Evolutionary conservation across 2,113 vertebrate species (phyloP), one percentile per base, ranked within the genome.

Genomic region (Promerops cafer): DNA sequence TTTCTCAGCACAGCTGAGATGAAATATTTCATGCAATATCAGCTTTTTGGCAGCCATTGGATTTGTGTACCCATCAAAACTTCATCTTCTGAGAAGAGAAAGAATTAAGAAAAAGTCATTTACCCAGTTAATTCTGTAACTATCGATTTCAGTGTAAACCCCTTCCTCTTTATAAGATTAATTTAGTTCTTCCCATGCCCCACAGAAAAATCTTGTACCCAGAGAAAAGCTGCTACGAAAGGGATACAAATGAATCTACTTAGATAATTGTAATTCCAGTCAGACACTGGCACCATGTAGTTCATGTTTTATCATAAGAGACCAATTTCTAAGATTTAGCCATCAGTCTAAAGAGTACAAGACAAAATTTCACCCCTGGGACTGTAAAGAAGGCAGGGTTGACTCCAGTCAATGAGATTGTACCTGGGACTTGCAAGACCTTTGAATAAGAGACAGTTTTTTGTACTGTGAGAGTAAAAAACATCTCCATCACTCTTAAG

Each of bases 41-140:
- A 87, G 92, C 69, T 96, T 97, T 96, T 98, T 97, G 86, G 72
- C 94, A 97, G 93, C 80, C 91, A 75, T 33, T 95, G 89, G 90
- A 93, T 97, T 97, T 97, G 94, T 89, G 88, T 94, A 94, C 94
- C 97, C 92, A 97, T 96, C 97, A 96, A 97, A 97, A 97, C 96
- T 95, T 87, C 75, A 94, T 96, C 95, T 98, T 97, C 97, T 96
- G 86, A 98, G 97, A 97, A 95, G 88, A 96, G 96, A 94, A 97
- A 96, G 95, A 97, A 97, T 97, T 97, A 96, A 94, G 86, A 94
- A 92, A 97, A 97, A 85, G 94, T 82, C 74, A 96, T 97, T 97
- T 97, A 89, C 75, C 57, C 92, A 94, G 94, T 95, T 96, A 93
- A 96, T 95, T 95, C 53, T 90, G 93, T 96, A 97, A 96, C 95